phyloP scores from a whole-genome alignment of 2,797 vertebrate genomes.

The Lutra lutra region DNA sequence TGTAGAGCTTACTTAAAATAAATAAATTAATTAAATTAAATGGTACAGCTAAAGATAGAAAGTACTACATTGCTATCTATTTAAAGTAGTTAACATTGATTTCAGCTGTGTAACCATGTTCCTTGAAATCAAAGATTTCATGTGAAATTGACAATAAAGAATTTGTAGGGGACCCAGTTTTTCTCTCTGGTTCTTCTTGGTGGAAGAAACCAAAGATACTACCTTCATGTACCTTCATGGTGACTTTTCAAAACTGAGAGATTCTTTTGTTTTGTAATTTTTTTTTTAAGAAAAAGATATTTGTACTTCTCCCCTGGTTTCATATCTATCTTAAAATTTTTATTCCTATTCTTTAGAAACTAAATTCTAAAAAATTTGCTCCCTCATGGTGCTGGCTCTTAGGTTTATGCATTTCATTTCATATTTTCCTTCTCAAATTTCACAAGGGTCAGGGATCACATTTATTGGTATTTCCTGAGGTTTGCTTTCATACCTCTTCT shows the following conservation, averaged over 20 bases:
- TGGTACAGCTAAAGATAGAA: neutral
- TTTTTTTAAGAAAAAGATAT: neutral
- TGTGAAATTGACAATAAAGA: neutral
- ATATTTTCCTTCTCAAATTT: slow-evolving; percentile 30
- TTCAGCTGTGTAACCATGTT: neutral
- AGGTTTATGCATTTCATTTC: slow-evolving; percentile 1
- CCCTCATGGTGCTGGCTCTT: neutral
- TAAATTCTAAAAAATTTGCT: slow-evolving; percentile 22
- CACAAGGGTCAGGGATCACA: neutral
- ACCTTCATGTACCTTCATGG: neutral
- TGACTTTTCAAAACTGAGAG: slow-evolving; percentile 28
- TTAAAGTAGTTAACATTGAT: neutral
- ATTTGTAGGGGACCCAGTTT: neutral
- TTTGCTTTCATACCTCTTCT: neutral
- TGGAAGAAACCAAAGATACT: neutral
- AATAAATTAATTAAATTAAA: neutral
- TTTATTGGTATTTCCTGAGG: slow-evolving; percentile 17
- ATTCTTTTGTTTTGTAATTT: neutral
- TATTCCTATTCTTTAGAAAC: slow-evolving; percentile 3
- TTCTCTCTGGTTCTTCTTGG: neutral
- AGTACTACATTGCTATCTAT: neutral
- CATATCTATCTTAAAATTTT: neutral
- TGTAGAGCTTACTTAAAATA: neutral
- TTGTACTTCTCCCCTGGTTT: neutral
- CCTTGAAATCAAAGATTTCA: slow-evolving; percentile 33